Evolutionary conservation across 2,113 vertebrate species (phyloP), one percentile per base, ranked within the genome.

Genomic region (Balaeniceps rex): DNA sequence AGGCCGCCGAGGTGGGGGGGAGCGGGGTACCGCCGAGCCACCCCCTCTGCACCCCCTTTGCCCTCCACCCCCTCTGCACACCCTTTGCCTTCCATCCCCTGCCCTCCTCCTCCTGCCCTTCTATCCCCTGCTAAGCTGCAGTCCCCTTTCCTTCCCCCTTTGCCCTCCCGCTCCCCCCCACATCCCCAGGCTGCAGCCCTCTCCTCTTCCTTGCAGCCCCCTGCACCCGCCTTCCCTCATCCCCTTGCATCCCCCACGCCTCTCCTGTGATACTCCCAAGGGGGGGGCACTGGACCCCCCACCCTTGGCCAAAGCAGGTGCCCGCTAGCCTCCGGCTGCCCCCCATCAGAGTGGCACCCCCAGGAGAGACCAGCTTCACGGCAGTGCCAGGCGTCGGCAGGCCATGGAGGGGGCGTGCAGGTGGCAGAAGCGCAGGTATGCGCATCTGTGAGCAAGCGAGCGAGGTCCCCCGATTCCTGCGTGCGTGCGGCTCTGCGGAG

Each of bases 251-350:
- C 8, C 46, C 13, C 55, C 29, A 4, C 13, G 0, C 10, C 2
- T 10, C 15, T 65, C 23, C 42, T 4, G 7, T 29, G 63, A 17
- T 71, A 40, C 17, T 82, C 21, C 25, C 14, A 4, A 22, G 28
- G 33, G 44, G 29, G 44, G 68, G 16, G 38, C n/a, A 4, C 11
- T 3, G 4, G 33, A 5, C 22, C 29, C 29, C n/a, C n/a, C 4
- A 3, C 16, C 57, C 63, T 54, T 38, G 13, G 71, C 87, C 42
- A 5, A 34, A 38, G 49, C 29, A 23, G 70, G 28, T 76, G 22
- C 51, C 46, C 3, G 3, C 65, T 1, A 9, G 24, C 25, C 64
- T 74, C 26, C 0, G 2, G 28, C 44, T 2, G 6, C 14, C 31
- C 31, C 29, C 33, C 12, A 3, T 21, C 1, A 1, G 40, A 34